Evolutionary conservation across 2,113 vertebrate genomes (phyloP).

Genomic region (Procavia capensis): DNA sequence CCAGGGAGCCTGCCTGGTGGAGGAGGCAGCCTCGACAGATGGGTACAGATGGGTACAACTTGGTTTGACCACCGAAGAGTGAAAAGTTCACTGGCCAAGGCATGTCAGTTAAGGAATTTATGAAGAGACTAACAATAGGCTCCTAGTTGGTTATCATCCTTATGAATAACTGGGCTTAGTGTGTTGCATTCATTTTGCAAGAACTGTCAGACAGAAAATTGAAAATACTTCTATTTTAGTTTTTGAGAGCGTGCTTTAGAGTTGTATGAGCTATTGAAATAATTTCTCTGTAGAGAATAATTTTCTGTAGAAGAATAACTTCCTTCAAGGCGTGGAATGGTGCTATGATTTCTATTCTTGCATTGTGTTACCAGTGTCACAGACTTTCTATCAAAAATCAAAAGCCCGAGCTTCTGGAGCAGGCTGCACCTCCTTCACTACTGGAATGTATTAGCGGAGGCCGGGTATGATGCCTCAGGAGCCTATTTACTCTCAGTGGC

Average conservation of each 20-base stretch:
- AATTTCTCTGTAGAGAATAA: too few species aligned
- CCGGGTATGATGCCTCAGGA: background rate
- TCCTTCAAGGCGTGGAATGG: background rate
- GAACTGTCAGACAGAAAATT: background rate
- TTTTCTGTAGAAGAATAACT: background rate
- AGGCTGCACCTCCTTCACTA: slow-evolving; percentile 73
- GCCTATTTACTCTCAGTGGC: slow-evolving; percentile 48
- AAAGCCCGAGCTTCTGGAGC: slow-evolving; percentile 64
- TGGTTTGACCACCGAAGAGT: background rate
- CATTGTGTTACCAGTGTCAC: slow-evolving; percentile 48
- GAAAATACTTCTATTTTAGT: background rate
- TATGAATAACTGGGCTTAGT: background rate
- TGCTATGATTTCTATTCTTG: background rate
- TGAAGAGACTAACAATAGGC: background rate
- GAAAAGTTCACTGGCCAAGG: background rate
- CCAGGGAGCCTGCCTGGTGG: background rate
- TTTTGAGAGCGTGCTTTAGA: background rate
- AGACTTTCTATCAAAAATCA: slow-evolving; percentile 65
- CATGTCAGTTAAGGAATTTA: background rate
- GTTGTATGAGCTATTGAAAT: background rate
- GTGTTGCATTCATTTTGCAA: background rate
- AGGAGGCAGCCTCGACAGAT: background rate
- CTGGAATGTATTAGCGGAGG: slow-evolving; percentile 56
- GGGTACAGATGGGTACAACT: background rate
- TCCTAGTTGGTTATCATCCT: background rate